Base-by-base conservation (phyloP, 2,113 vertebrate species). In the Myiagra hebetior region DNA sequence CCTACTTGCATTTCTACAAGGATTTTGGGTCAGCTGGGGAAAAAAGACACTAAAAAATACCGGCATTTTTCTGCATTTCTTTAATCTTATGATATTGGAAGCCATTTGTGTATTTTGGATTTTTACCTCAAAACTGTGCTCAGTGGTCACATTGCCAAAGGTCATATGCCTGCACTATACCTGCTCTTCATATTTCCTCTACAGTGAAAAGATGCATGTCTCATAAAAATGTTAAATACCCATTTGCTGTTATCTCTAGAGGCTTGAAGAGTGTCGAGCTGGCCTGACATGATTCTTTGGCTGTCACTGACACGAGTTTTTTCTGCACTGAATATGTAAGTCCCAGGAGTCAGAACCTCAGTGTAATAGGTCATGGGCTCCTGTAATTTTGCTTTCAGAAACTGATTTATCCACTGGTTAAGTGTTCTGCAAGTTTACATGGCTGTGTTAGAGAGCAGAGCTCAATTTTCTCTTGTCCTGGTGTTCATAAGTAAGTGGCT, bases 261-360 rank as follows among this genome's bases (percentile, higher is more conserved):
- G 30, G 18, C 37, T 74, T 80, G 37, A 80, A 77, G 59, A 65
- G 2, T 65, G 10, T 10, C 46, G 27, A 85, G 13, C 17, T 41
- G 9, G 3, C 76, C 81, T 92, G 56, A 22, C 37, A 52, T 8
- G 31, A 37, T 39, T 65, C 23, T 53, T 63, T 47, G 76, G 24
- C 68, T 37, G 17, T 21, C 49, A 70, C 28, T 60, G 30, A 52
- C 14, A 35, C 0, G 1, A 39, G 10, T 27, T 26, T 3, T 4
- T 67, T 90, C 72, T 85, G 35, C 24, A 27, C 24, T 17, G 42
- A 75, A 65, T 62, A 14, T 33, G 14, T 8, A 56, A 22, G 30
- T 69, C 41, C 26, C 68, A 60, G 52, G 13, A 94, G 37, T 53
- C 14, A 92, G 63, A 83, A 80, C 18, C 30, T 85, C 55, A 44